Base-by-base conservation (phyloP, 2,113 vertebrate species). In the Ctenomys sociabilis region DNA sequence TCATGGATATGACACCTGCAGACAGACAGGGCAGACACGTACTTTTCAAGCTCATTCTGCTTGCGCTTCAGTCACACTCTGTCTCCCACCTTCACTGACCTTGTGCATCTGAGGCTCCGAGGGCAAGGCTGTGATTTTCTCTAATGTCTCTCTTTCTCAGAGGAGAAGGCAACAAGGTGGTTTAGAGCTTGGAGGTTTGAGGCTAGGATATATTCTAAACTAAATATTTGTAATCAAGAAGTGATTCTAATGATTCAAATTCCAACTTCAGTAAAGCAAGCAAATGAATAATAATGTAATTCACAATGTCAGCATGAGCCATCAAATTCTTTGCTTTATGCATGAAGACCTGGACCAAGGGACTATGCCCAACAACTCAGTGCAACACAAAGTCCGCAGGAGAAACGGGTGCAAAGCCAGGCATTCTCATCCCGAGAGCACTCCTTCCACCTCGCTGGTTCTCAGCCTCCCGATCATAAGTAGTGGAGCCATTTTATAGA, bases 381-480 rank as follows among this genome's bases (percentile, higher is more conserved):
- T 28, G 19, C 45, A 85, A 78, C 64, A 80, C 21, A 63, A 35
- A 52, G 30, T 32, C 17, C 28, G 14, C 32, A 61, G 26, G 68
- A 88, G 90, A 90, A 17, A 11, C 52, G 12, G 13, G 16, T n/a
- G 80, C 49, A 86, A 93, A 68, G 7, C 7, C 37, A 92, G 8
- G 26, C 32, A 66, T 80, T n/a, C 7, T 78, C 64, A 59, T 5
- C 11, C 37, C 64, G 2, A 13, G 35, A 14, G 13, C 61, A 19
- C 11, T 49, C 21, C 21, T 57, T 95, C 81, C 12, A 85, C 91
- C 93, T 91, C 54, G 37, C 11, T 28, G 70, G 32, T 59, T 94
- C 19, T 88, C 7, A 63, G 1, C 52, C 13, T 87, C 93, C 7
- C 2, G 16, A n/a, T 26, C 70, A 54, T 93, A 80, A 61, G 16